Percentiles rank a stretch among this genome's conserved stretches.
Evolutionary conservation across 1,140 invertebrate genomes (phyloP).

Genomic region (Meloidogyne chitwoodi): DNA sequence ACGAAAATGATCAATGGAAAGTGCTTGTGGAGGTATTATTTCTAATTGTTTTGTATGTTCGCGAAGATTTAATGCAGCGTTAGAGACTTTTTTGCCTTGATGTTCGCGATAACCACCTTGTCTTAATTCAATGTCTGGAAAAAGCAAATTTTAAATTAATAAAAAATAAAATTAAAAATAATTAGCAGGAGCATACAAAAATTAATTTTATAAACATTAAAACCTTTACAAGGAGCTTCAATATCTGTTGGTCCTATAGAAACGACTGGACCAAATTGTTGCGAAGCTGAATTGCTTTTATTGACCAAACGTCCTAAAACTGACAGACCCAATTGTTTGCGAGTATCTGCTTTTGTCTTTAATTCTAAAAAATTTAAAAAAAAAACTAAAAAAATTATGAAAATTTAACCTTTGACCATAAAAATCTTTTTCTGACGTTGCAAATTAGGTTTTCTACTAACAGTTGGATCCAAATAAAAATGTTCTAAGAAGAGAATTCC

Average conservation of each 20-base stretch:
- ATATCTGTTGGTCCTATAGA: background rate
- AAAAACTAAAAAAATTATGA: constrained; percentile 65
- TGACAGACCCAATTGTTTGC: constrained; percentile 97
- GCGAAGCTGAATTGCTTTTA: constrained; percentile 21
- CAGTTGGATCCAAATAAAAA: constrained; percentile 97
- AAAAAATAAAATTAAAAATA: no score
- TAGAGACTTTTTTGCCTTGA: no score
- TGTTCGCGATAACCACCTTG: no score
- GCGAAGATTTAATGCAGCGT: no score
- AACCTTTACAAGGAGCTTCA: background rate
- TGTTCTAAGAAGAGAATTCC: constrained; percentile 96
- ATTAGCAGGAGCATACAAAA: no score
- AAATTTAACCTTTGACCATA: constrained; percentile 87
- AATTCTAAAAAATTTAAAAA: constrained; percentile 8
- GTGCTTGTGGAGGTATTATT: background rate
- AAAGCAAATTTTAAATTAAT: no score
- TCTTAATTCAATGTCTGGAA: no score
- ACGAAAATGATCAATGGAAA: background rate
- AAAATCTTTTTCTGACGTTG: constrained; percentile 95
- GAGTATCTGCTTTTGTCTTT: constrained; percentile 70
- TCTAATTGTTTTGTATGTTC: no score
- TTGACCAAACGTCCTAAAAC: constrained; percentile 78
- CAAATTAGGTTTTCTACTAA: constrained; percentile 89
- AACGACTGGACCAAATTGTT: constrained; percentile 21
- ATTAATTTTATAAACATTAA: no score